A percentile compares a stretch with the other conserved stretches of the same genome.
These are phyloP conservation scores for Synchiropus splendidus DNA, from an alignment of 2,113 vertebrate species.

Conservation along the genomic window DNA sequence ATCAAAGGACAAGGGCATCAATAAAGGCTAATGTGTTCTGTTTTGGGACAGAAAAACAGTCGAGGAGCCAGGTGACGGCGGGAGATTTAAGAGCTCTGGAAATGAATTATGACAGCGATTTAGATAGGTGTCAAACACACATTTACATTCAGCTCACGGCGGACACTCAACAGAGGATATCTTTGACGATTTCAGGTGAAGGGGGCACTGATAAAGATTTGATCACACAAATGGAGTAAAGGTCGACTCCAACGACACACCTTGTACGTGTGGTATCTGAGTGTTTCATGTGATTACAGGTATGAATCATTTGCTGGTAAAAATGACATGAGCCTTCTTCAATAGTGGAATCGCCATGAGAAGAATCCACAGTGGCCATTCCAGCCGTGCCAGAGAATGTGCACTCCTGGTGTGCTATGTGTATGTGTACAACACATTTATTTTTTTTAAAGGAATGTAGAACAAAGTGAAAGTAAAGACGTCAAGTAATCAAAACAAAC, in stretches of 20 bases:
- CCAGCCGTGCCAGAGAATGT: no score
- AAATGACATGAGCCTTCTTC: no score
- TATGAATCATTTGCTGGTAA: no score
- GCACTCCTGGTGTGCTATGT: no score
- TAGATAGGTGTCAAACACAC: constrained; percentile 60
- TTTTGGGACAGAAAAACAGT: constrained; percentile 55
- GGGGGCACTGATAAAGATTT: constrained; percentile 55
- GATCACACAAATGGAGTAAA: constrained; percentile 45
- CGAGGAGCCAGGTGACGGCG: constrained; percentile 47
- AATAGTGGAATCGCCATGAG: no score
- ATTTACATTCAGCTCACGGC: constrained; percentile 62
- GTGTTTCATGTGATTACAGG: no score
- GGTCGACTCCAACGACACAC: constrained; percentile 23
- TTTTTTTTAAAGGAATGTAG: no score
- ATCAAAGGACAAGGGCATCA: constrained; percentile 58
- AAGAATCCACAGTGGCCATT: no score
- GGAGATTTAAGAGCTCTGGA: constrained; percentile 63
- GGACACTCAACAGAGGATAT: constrained; percentile 40
- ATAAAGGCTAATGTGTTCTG: constrained; percentile 56
- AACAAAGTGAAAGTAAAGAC: no score
- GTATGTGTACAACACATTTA: no score
- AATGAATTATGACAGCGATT: constrained; percentile 70
- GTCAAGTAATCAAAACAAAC: no score
- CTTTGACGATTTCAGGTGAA: constrained; percentile 51
- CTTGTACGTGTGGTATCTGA: constrained; percentile 11